A percentile compares a stretch with the other conserved stretches of the same genome.
Conservation (phyloP, 2,797 vertebrate genomes). For the Emydoidea blandingii region DNA sequence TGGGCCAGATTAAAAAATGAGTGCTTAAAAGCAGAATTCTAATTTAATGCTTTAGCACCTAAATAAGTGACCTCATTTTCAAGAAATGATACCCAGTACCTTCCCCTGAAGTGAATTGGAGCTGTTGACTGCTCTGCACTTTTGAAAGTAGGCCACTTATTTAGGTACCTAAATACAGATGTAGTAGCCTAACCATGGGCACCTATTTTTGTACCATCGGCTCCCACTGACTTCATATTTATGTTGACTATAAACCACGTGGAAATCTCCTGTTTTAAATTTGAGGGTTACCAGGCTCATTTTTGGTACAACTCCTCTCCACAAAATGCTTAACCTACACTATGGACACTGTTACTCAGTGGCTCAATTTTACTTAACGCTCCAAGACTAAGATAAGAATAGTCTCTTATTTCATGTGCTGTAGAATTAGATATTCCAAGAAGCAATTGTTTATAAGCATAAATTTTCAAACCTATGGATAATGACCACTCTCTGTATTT, state of each 20-base stretch:
- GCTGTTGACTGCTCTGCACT: background rate
- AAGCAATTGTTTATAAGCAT: background rate
- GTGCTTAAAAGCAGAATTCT: background rate
- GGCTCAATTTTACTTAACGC: background rate
- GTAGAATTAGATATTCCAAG: background rate
- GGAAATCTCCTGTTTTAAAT: background rate
- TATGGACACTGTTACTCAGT: background rate
- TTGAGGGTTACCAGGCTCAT: background rate
- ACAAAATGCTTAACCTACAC: background rate
- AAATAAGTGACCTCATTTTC: background rate
- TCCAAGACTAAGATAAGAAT: background rate
- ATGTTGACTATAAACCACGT: background rate
- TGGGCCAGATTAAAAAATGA: background rate
- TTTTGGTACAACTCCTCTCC: background rate
- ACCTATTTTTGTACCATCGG: background rate
- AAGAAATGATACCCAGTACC: background rate
- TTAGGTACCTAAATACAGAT: background rate
- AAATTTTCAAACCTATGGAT: background rate
- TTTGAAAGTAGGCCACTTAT: background rate
- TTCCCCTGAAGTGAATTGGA: background rate
- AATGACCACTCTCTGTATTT: background rate
- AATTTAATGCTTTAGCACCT: background rate
- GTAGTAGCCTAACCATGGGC: no score
- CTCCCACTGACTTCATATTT: background rate
- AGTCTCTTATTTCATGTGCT: background rate